Evolutionary conservation across 2,113 vertebrate genomes (phyloP).

Genomic region (Riparia riparia): DNA sequence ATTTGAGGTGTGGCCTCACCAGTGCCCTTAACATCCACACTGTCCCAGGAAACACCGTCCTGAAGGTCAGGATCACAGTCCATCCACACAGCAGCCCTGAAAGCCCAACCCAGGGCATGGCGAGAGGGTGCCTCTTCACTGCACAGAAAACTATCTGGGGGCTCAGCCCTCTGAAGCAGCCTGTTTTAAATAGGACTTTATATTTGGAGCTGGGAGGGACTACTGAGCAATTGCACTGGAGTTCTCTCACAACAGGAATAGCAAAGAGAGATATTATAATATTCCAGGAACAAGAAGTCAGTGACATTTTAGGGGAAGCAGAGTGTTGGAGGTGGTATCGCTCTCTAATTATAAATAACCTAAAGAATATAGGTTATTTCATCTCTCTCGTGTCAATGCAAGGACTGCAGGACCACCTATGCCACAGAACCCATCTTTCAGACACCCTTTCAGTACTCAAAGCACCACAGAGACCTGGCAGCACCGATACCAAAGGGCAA

Average conservation of each 20-base stretch:
- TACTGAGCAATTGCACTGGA: not conserved
- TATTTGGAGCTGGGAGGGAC: not conserved
- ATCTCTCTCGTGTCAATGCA: rapidly evolving
- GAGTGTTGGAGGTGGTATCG: not conserved
- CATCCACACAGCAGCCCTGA: not conserved
- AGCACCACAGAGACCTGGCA: not conserved
- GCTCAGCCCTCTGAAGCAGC: not conserved
- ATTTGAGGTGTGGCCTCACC: not conserved
- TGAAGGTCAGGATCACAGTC: not conserved
- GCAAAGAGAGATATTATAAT: not conserved
- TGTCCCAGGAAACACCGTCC: not conserved
- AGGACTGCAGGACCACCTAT: not conserved
- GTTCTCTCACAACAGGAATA: not conserved
- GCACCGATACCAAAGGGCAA: not conserved
- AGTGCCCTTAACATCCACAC: not conserved
- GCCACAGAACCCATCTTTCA: not conserved
- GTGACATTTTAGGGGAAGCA: not conserved
- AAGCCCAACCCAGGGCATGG: not conserved
- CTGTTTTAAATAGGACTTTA: not conserved
- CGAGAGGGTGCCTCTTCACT: not conserved
- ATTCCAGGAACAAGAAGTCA: not conserved
- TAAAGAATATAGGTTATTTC: not conserved
- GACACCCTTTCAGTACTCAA: not conserved
- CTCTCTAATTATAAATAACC: not conserved
- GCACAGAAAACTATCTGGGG: not conserved